Evolutionary conservation across 2,797 vertebrate genomes (phyloP).

Genomic region (Numenius phaeopus): DNA sequence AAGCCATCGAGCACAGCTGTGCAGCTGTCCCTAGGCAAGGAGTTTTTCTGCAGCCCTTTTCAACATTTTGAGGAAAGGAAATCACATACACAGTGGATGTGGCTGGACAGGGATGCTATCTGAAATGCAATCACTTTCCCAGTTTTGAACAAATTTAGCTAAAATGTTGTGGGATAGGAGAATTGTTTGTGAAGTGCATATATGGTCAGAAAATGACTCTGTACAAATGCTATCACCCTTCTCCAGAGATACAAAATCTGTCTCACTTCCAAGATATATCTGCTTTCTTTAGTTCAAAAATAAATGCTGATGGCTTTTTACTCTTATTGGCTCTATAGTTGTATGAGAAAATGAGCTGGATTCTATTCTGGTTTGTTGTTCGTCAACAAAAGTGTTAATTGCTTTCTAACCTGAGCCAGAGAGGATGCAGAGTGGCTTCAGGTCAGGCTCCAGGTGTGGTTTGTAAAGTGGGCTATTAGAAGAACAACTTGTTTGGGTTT

Average conservation of each 20-base stretch:
- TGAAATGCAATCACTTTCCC: not conserved
- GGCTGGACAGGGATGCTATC: not conserved
- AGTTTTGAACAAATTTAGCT: not conserved
- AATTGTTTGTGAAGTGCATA: not conserved
- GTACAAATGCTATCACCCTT: not conserved
- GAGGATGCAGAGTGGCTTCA: not conserved
- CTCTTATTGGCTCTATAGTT: not conserved
- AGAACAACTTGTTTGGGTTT: not conserved
- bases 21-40: not conserved
- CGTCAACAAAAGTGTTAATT: not conserved
- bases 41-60: not conserved
- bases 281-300: slow-evolving; percentile 8
- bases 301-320: not conserved
- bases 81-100: not conserved
- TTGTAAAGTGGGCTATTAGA: not conserved
- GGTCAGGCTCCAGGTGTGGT: not conserved
- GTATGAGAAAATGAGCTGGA: not conserved
- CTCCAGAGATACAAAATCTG: not conserved
- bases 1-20: not conserved
- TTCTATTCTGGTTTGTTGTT: slow-evolving; percentile 22
- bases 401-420: not conserved
- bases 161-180: not conserved
- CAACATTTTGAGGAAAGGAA: not conserved
- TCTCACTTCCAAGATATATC: not conserved
- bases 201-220: not conserved